Percentiles rank a stretch among this genome's conserved stretches.
Evolutionary conservation across 2,797 vertebrate species (phyloP).

Genomic region (Lagorchestes hirsutus): DNA sequence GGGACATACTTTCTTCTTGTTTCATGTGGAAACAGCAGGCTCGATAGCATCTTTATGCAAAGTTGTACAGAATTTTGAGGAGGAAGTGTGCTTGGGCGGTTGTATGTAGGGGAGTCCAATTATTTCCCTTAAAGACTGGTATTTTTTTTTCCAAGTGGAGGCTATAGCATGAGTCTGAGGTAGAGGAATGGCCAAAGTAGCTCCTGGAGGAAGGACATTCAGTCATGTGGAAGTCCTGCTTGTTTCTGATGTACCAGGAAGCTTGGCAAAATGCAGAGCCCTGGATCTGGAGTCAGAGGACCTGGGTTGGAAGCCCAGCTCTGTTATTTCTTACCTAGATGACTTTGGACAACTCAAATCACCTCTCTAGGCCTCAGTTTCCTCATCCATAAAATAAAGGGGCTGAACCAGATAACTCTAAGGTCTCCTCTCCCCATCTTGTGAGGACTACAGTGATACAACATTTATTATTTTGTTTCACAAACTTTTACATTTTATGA

Average conservation of each 20-base stretch:
- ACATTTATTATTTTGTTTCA: neutral
- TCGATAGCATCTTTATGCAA: neutral
- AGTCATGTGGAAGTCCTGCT: neutral
- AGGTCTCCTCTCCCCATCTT: neutral
- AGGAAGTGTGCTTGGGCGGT: neutral
- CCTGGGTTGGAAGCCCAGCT: neutral
- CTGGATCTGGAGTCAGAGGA: conserved; percentile 12
- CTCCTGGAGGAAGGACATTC: neutral
- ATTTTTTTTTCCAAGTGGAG: neutral
- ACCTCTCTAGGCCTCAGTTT: conserved; percentile 28
- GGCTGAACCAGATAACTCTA: neutral
- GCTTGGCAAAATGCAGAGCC: neutral
- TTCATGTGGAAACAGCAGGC: neutral
- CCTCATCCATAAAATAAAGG: neutral
- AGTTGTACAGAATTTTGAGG: neutral
- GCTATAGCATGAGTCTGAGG: neutral
- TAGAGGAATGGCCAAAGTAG: neutral
- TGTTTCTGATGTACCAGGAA: neutral
- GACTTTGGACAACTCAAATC: conserved; percentile 18
- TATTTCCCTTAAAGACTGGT: neutral
- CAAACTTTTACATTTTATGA: neutral
- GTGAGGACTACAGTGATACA: conserved; percentile 10
- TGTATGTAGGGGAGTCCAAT: neutral
- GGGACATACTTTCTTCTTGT: neutral
- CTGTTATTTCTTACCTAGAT: neutral